These are phyloP conservation scores for Metellina segmentata DNA, from an alignment of 2,888 invertebrate species.

Conservation along the genomic window DNA sequence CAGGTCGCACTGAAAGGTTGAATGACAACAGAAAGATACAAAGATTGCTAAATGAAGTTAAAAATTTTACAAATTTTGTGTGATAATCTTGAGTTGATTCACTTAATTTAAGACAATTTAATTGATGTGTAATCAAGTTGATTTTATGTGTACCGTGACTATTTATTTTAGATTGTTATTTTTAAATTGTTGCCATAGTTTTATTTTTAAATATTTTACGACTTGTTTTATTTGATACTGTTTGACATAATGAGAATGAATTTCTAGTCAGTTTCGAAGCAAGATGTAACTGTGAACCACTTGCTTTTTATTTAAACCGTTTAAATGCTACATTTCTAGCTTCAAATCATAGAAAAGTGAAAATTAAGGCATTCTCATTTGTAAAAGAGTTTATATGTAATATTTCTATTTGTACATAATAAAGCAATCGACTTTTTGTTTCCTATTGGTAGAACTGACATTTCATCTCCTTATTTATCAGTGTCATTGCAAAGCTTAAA, in stretches of 20 bases:
- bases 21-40: slow-evolving; percentile 25
- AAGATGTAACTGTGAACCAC: slow-evolving; percentile 28
- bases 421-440: slow-evolving; percentile 60
- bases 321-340: slow-evolving; percentile 50
- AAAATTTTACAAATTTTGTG: slow-evolving; percentile 19
- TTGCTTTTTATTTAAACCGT: slow-evolving; percentile 37
- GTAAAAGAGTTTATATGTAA: slow-evolving; percentile 63
- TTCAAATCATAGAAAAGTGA: slow-evolving; percentile 41
- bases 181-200: slow-evolving; percentile 68
- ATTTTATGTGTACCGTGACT: slow-evolving; percentile 37
- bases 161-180: slow-evolving; percentile 69
- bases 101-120: slow-evolving; percentile 37
- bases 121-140: neutral
- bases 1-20: slow-evolving; percentile 83
- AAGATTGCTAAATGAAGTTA: slow-evolving; percentile 16
- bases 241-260: slow-evolving; percentile 58
- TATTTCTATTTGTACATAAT: slow-evolving; percentile 75
- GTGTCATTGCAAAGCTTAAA: no score
- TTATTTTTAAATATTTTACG: slow-evolving; percentile 67
- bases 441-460: slow-evolving; percentile 18
- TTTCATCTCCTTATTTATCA: neutral
- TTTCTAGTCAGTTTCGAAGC: slow-evolving; percentile 64
- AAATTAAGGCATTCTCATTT: slow-evolving; percentile 58
- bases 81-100: slow-evolving; percentile 26
- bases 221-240: slow-evolving; percentile 51